Base-by-base conservation (phyloP, 64 coral and sea anemone genomes). In the Pocillopora verrucosa region DNA sequence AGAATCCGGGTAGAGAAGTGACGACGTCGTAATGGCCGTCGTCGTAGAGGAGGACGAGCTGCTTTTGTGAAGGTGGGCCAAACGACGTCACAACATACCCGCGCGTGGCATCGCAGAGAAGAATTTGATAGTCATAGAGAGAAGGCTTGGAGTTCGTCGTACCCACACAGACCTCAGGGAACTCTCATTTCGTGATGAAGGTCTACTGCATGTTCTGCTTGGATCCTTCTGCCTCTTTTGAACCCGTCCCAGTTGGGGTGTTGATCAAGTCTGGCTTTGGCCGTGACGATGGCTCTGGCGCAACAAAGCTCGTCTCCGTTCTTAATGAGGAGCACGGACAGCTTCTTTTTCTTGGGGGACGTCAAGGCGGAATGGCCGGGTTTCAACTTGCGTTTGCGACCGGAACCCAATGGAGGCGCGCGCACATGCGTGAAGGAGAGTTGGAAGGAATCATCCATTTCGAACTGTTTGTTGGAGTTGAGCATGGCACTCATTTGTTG, bases 251-350 rank as follows among this genome's bases (percentile, higher is more conserved):
- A 89, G 0, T 80, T 65, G 9, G 76, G 61, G 13, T 80, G 88
- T 16, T 58, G 3, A 2, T 89, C 61, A 26, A 51, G 34, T 11
- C 65, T 20, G 17, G 87, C 87, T 76, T 88, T 88, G 57, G 72
- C 86, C 6, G 86, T 88, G 1, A 76, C 72, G 11, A 88, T 62
- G 13, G 75, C 87, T 16, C 61, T 26, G 16, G 87, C 87, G 56
- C 87, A 89, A 26, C 87, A 79, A 5, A 79, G 65, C 0, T 90
- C 26, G 58, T 90, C 72, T 13, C 9, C 10, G 16, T 72, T 83
- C 0, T 59, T 26, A 13, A 90, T 90, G 16, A 36, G 24, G 5
- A 91, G 26, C 0, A 77, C 22, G 10, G 51, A 25, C 2, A 65
- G 4, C 26, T 77, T 84, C 0, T 75, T 11, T 22, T 34, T 19